Percentiles rank a stretch among this genome's conserved stretches.
Evolutionary conservation across 1,140 invertebrate genomes (phyloP).

Genomic region (Nasonia giraulti): DNA sequence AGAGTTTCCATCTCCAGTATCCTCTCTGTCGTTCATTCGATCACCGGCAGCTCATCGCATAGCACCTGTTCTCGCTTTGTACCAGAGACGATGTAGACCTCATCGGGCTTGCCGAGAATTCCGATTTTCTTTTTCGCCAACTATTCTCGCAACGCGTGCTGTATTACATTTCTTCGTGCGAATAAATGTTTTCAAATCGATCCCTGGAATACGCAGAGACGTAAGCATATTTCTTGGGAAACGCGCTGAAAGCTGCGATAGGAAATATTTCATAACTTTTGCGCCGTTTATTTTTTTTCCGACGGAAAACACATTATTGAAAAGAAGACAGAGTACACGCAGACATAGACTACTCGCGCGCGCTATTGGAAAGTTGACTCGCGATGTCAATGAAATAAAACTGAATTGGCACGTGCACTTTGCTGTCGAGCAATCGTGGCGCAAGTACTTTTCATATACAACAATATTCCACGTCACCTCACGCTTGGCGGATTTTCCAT

Average conservation of each 20-base stretch:
- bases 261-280: not conserved
- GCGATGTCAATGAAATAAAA: not conserved
- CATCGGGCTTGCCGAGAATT: not conserved
- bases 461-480: not conserved
- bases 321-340: not conserved
- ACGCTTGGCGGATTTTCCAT: not conserved
- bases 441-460: not conserved
- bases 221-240: not conserved
- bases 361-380: not conserved
- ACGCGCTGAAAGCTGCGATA: not conserved
- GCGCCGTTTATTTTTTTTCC: not conserved
- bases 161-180: too few relatives aligned
- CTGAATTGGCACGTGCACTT: not conserved
- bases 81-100: not conserved
- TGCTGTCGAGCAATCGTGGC: conserved; percentile 55
- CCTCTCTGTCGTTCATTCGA: not conserved
- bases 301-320: not conserved
- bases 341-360: too few relatives aligned
- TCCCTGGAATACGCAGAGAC: too few relatives aligned
- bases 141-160: too few relatives aligned
- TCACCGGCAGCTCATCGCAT: not conserved
- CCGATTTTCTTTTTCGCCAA: too few relatives aligned
- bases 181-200: too few relatives aligned
- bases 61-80: not conserved
- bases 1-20: not conserved